Evolutionary conservation across 2,888 invertebrate species (phyloP), one percentile per base, ranked within the genome.

Genomic region (Xanthia togata): DNA sequence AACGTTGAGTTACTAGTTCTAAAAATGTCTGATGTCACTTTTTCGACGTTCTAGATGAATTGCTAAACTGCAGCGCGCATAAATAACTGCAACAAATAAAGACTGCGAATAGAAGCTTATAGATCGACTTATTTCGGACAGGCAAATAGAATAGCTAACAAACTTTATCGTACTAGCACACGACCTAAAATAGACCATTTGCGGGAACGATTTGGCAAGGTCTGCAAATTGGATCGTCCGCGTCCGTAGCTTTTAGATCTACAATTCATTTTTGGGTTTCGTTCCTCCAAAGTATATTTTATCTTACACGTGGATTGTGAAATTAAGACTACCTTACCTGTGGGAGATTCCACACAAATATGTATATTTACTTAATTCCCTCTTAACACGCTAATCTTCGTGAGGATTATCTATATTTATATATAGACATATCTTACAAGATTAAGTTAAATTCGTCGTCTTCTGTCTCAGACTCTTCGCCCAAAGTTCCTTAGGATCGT

Each of bases 61-160:
- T 50, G 31, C 31, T 64, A 41, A 59, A 60, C 44, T 50, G 47
- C 38, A 35, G 50, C 12, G 38, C 23, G 23, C 69, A n/a, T 74
- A 65, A 64, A 82, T 79, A 79, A 44, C 17, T 71, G 79, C 55
- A 73, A 63, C 69, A 69, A 71, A 82, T 73, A 68, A 55, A 82
- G 20, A 26, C 62, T 65, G n/a, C 26, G 38, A 70, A 62, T 38
- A 72, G 57, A 53, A 47, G 67, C 73, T 69, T 70, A 78, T 70
- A 44, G 62, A 17, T 35, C 12, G 38, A 11, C 31, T 35, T 59
- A 63, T 59, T 17, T 67, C 41, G 69, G 57, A 11, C 50, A 47
- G 50, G 50, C 65, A 44, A 60, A 73, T 57, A 53, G 57, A 69
- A 76, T 57, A 57, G 62, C 70, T 31, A 59, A 60, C 47, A 53